Base-by-base conservation (phyloP, 2,113 vertebrate genomes). In the Enhydra lutris region DNA sequence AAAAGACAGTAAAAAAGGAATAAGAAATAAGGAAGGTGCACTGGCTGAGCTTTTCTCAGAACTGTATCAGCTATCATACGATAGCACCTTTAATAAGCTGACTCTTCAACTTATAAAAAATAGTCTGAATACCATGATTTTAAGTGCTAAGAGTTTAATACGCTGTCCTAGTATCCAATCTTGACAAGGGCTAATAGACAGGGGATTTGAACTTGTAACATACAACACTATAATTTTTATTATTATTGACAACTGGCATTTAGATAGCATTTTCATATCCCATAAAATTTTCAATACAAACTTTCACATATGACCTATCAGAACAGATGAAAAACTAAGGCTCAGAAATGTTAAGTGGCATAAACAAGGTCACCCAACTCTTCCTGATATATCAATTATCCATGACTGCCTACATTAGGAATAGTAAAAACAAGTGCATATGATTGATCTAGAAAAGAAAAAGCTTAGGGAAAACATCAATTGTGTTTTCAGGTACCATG, bases 71-170 rank as follows among this genome's bases (percentile, higher is more conserved):
- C 73, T 88, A 59, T 74, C 52, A 87, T 18, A 12, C 63, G 45
- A 52, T 31, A 84, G 8, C 7, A 84, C 29, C 47, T 67, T 71
- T 69, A 52, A n/a, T 12, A 94, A 86, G 4, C 10, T 52, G 26
- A 23, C 50, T 91, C 31, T 23, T 86, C 39, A 67, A 79, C 6
- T 89, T 69, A 81, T 2, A 45, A 90, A 79, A 76, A 55, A 57
- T 2, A 81, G 63, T 23, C 21, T 52, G 5, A 90, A 87, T 26
- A 81, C 18, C 18, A 82, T 13, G 6, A 79, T 76, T 92, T 45
- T 31, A 92, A 50, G 31, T n/a, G 89, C 23, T 31, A 91, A 93
- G 42, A 96, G 92, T 73, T 26, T 86, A 94, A 89, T 91, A 20
- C 61, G 24, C 36, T 87, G 18, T 24, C 57, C 59, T 47, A 1